A percentile compares a stretch with the other conserved stretches of the same genome.
These are phyloP conservation scores for Podotricha telesiphe DNA, from an alignment of 2,888 invertebrate species.

Conservation along the genomic window DNA sequence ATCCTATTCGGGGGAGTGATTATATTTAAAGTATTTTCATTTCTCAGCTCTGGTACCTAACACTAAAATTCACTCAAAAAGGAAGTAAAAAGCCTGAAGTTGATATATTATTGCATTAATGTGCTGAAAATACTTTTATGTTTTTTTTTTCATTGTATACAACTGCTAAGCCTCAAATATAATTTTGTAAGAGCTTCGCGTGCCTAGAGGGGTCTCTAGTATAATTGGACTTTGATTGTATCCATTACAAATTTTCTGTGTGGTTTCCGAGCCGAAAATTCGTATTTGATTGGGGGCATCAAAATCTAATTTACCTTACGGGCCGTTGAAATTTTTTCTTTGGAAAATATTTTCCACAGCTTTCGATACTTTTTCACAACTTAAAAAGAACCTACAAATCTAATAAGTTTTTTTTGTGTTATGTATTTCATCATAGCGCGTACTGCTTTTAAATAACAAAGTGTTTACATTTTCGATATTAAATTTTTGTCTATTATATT, in stretches of 20 bases:
- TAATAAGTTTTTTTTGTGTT: no score
- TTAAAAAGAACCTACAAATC: not conserved
- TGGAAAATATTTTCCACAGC: constrained; percentile 41
- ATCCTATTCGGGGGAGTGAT: no score
- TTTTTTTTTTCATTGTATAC: constrained; percentile 4
- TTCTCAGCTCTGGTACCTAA: no score
- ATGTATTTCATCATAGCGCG: no score
- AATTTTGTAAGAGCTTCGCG: constrained; percentile 50
- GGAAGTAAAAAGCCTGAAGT: no score
- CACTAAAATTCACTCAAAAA: no score
- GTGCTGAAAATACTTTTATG: not conserved
- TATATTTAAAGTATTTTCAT: no score
- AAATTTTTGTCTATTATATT: no score
- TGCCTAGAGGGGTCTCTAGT: constrained; percentile 61
- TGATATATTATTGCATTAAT: not conserved
- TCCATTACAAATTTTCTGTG: constrained; percentile 74
- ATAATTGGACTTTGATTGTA: constrained; percentile 82
- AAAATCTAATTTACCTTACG: constrained; percentile 67
- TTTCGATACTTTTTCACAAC: constrained; percentile 9
- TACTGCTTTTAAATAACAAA: no score
- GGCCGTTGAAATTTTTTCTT: constrained; percentile 37
- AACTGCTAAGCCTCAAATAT: constrained; percentile 7
- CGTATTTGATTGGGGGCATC: constrained; percentile 72
- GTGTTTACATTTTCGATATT: no score
- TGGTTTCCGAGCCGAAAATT: constrained; percentile 62